Base-by-base conservation (phyloP, 1,140 invertebrate genomes). In the Eufriesea mexicana region DNA sequence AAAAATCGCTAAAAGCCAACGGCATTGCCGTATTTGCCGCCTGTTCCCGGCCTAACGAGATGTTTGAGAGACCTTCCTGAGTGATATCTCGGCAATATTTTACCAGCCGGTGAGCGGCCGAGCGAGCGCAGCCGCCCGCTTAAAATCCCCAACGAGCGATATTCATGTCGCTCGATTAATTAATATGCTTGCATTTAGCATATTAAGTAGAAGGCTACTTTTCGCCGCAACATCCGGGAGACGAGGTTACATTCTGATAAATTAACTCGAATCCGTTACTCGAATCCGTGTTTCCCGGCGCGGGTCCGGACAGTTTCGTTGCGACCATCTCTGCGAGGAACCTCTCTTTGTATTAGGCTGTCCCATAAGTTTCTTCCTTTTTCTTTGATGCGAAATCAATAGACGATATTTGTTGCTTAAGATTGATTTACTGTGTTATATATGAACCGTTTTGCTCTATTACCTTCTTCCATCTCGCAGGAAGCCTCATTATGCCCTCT, bases 1-100 rank as follows among this genome's bases (percentile, higher is more conserved):
- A 81, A 87, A 87, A 87, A 76, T 87, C 25, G 14, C 6, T 35
- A 47, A 47, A 28, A 62, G 25, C 64, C 64, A 45, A 20, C 49
- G 35, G 28, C 59, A 62, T 70, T 71, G 35, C 45, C 25, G 57
- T 66, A 35, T 66, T 64, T 49, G 8, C 45, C 10, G 28, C 18
- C 28, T n/a, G 45, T 42, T 45, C 54, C 4, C n/a, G n/a, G 18
- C 62, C 62, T 86, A 87, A 87, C 64, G 23, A 66, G 72, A 84
- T 67, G 68, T 62, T 64, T 62, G 25, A 42, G 25, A 76, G 72
- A 75, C 79, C 79, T 67, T 82, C 72, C 51, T 75, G 51, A 75
- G 42, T 20, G 72, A 81, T 81, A 82, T 57, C 51, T 51, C 7
- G 45, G 23, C 14, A 16, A 68, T 77, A 77, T 49, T 78, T 83